Percentiles rank a stretch among this genome's conserved stretches.
Evolutionary conservation across 2,113 vertebrate species (phyloP).

Genomic region (Triplophysa siluroides): DNA sequence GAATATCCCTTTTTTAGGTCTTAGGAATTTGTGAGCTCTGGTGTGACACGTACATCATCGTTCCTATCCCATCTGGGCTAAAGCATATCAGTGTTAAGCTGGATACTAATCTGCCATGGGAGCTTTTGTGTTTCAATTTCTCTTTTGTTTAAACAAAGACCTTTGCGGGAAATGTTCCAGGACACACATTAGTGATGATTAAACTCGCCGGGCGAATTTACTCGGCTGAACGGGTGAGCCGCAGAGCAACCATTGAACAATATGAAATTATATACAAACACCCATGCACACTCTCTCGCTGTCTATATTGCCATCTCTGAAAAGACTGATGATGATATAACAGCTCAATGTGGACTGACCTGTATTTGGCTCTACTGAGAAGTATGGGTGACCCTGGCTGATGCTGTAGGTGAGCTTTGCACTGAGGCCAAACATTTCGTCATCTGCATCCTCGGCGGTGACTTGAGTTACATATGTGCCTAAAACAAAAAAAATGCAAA

Average conservation of each 20-base stretch:
- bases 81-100: constrained; percentile 56
- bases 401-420: constrained; percentile 95
- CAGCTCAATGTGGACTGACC: constrained; percentile 69
- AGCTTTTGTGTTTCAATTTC: constrained; percentile 54
- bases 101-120: constrained; percentile 51
- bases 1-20: constrained; percentile 39
- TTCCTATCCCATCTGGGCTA: constrained; percentile 48
- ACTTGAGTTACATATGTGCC: constrained; percentile 93
- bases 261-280: constrained; percentile 16
- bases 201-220: constrained; percentile 47
- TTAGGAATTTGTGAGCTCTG: constrained; percentile 46
- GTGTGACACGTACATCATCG: constrained; percentile 46
- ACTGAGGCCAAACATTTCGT: constrained; percentile 90
- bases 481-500: constrained; percentile 58
- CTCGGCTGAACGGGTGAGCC: constrained; percentile 11
- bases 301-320: constrained; percentile 26
- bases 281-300: constrained; percentile 9
- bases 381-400: constrained; percentile 94
- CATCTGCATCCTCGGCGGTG: constrained; percentile 93
- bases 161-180: constrained; percentile 53
- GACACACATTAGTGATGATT: constrained; percentile 60
- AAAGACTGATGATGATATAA: constrained; percentile 25
- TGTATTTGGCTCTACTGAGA: constrained; percentile 95
- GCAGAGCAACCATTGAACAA: constrained; percentile 31
- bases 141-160: constrained; percentile 58